Evolutionary conservation across 2,113 vertebrate species (phyloP), one percentile per base, ranked within the genome.

Genomic region (Oenanthe melanoleuca): DNA sequence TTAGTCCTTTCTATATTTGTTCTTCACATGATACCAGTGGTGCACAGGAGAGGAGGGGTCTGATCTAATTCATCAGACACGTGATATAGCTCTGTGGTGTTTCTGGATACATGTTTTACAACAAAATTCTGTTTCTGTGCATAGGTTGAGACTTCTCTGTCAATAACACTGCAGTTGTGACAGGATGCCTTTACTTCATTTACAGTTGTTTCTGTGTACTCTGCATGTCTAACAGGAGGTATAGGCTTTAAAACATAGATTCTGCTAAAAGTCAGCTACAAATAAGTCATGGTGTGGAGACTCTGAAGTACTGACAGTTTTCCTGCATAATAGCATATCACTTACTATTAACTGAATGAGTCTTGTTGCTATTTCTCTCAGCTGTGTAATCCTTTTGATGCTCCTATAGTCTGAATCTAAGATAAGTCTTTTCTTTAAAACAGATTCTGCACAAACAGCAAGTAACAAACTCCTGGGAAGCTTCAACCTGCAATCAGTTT

Each of bases 371-470:
- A 0, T 26, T 88, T 55, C 12, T 50, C 66, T 65, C 29, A 45
- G 7, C 21, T 70, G 3, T 3, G 1, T 61, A 5, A 11, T 55
- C 13, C 16, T 64, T 72, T 29, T 74, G 31, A 15, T 81, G 61
- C 2, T 70, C 11, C 10, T 44, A 7, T n/a, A 21, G 8, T 15
- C 42, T 75, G 47, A 92, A 64, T 31, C 80, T 61, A 65, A 85
- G 28, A 47, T 9, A 29, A 40, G 5, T 73, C 49, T 88, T 79
- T n/a, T 91, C 61, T 94, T 93, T 69, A 67, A 89, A 88, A 80
- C 96, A 99, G 98, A 98, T 91, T 74, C 94, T n/a, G 65, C 93
- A 42, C 88, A 75, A 77, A 92, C 96, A 73, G 89, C 70, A 73
- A 95, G 73, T 65, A 88, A 94, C 80, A 94, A 91, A 34, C 96